Base-by-base conservation (phyloP, 2,888 invertebrate species). In the Clivina fossor region DNA sequence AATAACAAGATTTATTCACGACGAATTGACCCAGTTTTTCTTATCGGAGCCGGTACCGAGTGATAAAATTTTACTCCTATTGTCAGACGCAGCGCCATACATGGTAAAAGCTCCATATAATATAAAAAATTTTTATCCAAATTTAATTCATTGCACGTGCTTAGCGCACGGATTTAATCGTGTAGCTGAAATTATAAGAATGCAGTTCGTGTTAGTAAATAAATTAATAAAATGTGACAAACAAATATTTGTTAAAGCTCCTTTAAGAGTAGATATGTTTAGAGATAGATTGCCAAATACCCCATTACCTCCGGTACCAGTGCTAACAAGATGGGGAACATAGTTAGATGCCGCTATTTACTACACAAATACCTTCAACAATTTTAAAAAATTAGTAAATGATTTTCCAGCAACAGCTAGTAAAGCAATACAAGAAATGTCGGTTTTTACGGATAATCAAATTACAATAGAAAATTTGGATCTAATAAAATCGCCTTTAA, bases 171-270 rank as follows among this genome's bases (percentile, higher is more conserved):
- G 58, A 26, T 18, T 70, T 2, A 62, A 69, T 51, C 43, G 63
- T 46, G 63, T 69, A 16, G 63, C 62, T 9, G 67, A 70, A 61
- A 47, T 59, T 38, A 59, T 68, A 24, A 43, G 67, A 54, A 18
- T 32, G 8, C 41, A 61, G 48, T 67, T 58, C 62, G 47, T 57
- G 40, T 38, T 59, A 7, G 63, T 65, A n/a, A 61, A 68, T 57
- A 56, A 51, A 18, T 60, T 69, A 11, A 62, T 68, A 32, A 55
- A 58, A n/a, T 43, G 19, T 26, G 44, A 60, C 11, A 66, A 69
- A 58, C 65, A 68, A 49, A 56, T 69, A 28, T 69, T 70, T 59
- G 37, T 62, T n/a, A 69, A 69, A 58, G 59, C 65, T 8, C 65
- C 66, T 2, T 40, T 41, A 5, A 33, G 64, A 37, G 59, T 66